Percentiles rank a stretch among this genome's conserved stretches.
These are phyloP conservation scores for Pollimyrus isidori DNA, from an alignment of 2,113 vertebrate genomes.

Conservation along the genomic window DNA sequence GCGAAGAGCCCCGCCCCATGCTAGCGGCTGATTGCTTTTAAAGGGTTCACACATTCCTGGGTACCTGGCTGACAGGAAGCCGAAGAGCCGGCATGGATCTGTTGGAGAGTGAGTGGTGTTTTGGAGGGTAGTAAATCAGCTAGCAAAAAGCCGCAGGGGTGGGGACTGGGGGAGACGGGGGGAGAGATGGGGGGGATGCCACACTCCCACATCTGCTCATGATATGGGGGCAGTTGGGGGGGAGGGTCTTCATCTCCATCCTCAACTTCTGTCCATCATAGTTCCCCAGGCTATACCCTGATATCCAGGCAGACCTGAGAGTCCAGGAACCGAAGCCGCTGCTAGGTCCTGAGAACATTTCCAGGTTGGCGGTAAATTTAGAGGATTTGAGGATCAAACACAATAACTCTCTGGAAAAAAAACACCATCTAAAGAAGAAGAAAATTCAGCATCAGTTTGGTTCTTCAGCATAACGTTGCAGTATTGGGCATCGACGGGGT, in stretches of 20 bases:
- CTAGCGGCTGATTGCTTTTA: slow-evolving; percentile 15
- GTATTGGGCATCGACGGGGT: neutral
- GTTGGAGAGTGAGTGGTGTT: slow-evolving; percentile 6
- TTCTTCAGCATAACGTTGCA: neutral
- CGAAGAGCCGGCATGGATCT: neutral
- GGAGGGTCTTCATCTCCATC: neutral
- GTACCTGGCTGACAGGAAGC: neutral
- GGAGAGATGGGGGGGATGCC: neutral
- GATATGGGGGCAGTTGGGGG: neutral
- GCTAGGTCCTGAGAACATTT: neutral
- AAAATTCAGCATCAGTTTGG: neutral
- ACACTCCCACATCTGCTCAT: neutral
- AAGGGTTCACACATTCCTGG: slow-evolving; percentile 11
- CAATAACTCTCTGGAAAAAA: neutral
- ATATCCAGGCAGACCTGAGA: neutral
- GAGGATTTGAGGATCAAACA: neutral
- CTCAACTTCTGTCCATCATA: neutral
- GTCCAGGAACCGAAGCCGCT: neutral
- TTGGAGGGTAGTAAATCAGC: slow-evolving; percentile 13
- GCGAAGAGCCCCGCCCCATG: neutral
- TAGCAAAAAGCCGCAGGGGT: neutral
- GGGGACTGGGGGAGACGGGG: neutral
- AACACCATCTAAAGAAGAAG: neutral
- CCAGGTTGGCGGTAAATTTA: neutral
- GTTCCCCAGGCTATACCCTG: neutral